Evolutionary conservation across 64 coral and sea anemone species (phyloP).

Genomic region (Trachythela sp.): DNA sequence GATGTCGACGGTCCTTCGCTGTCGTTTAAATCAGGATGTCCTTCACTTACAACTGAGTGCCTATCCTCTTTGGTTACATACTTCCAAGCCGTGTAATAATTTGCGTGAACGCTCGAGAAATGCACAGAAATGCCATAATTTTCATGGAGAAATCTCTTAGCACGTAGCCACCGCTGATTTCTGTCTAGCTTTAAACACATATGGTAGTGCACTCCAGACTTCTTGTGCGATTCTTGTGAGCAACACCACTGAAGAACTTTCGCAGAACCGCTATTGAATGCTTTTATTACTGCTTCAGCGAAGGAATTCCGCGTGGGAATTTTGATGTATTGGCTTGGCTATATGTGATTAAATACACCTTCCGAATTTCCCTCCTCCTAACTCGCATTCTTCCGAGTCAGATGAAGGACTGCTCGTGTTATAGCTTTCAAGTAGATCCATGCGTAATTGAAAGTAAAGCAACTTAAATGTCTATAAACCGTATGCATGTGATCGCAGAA

Average conservation of each 20-base stretch:
- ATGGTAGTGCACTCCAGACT: too few relatives aligned
- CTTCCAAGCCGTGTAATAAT: not conserved
- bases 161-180: constrained; percentile 14
- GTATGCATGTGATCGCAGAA: too few relatives aligned
- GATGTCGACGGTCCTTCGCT: not conserved
- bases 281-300: constrained; percentile 38
- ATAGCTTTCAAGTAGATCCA: too few relatives aligned
- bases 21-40: not conserved
- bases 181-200: not conserved
- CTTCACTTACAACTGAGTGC: not conserved
- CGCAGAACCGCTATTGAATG: not conserved
- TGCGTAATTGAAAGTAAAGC: too few relatives aligned
- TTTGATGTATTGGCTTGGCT: constrained; percentile 21
- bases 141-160: not conserved
- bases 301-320: not conserved
- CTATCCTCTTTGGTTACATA: constrained; percentile 4
- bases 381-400: not conserved
- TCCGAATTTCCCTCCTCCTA: constrained; percentile 17
- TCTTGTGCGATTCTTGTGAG: not conserved
- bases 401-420: too few relatives aligned
- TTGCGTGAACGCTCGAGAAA: constrained; percentile 7
- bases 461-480: too few relatives aligned
- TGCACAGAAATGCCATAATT: not conserved
- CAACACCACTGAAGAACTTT: constrained; percentile 34
- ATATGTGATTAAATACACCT: constrained; percentile 45